Conservation (phyloP, 2,888 invertebrate species). For the Spodoptera exigua region DNA sequence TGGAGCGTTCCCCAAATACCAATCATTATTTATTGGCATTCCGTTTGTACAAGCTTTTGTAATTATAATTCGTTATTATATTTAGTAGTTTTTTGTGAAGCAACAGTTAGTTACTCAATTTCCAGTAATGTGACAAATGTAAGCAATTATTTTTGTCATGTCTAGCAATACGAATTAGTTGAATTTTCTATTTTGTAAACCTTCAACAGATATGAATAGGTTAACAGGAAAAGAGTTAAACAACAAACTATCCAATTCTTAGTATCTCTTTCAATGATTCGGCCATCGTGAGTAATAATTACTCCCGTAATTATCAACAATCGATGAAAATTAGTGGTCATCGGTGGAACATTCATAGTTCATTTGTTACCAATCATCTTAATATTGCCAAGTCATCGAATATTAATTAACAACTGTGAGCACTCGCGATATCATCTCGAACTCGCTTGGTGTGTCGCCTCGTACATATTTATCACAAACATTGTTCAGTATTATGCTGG, state of each 20-base stretch:
- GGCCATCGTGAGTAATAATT: slow-evolving; percentile 16
- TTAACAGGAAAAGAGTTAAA: slow-evolving; percentile 9
- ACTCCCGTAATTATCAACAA: slow-evolving; percentile 67
- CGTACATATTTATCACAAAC: slow-evolving; percentile 74
- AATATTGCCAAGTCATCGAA: slow-evolving; percentile 78
- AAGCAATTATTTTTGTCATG: not conserved
- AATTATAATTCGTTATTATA: slow-evolving; percentile 20
- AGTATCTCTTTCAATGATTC: slow-evolving; percentile 11
- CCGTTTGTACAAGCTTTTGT: slow-evolving; percentile 39
- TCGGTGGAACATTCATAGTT: slow-evolving; percentile 55
- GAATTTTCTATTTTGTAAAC: too few relatives aligned
- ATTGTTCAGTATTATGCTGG: slow-evolving; percentile 75
- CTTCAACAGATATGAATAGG: too few relatives aligned
- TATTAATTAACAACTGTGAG: slow-evolving; percentile 83
- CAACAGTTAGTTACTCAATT: not conserved
- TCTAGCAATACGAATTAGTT: too few relatives aligned
- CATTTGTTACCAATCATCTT: slow-evolving; percentile 63
- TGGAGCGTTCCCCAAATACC: slow-evolving; percentile 26
- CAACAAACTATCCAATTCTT: slow-evolving; percentile 6
- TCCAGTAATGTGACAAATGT: not conserved
- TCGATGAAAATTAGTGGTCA: slow-evolving; percentile 72
- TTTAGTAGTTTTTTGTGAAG: slow-evolving; percentile 9
- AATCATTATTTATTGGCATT: slow-evolving; percentile 37
- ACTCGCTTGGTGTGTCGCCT: slow-evolving; percentile 64
- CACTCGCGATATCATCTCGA: slow-evolving; percentile 63